Percentiles rank a stretch among this genome's conserved stretches.
These are phyloP conservation scores for Psilanteris sp. DNA, from an alignment of 1,140 invertebrate species.

Conservation along the genomic window DNA sequence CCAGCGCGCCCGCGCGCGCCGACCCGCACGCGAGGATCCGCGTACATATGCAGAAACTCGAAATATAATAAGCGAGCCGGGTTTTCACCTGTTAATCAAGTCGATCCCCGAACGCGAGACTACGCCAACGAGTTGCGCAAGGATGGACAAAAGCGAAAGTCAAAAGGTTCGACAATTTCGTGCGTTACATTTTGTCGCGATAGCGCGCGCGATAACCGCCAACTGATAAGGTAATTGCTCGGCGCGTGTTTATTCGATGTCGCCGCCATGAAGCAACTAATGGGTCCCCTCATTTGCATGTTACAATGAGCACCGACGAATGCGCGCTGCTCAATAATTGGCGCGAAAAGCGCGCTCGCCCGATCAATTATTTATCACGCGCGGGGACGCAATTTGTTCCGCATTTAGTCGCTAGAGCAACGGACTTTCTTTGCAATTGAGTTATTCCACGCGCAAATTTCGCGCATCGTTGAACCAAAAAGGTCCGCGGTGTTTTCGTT, in stretches of 20 bases:
- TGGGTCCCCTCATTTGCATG: constrained; percentile 9
- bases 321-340: background rate
- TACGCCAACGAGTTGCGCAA: background rate
- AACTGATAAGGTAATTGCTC: constrained; percentile 20
- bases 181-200: background rate
- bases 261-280: constrained; percentile 1
- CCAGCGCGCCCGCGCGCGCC: too few relatives aligned
- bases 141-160: constrained; percentile 23
- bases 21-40: too few relatives aligned
- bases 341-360: background rate
- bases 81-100: too few relatives aligned
- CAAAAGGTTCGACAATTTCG: constrained; percentile 12
- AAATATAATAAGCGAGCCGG: too few relatives aligned
- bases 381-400: constrained; percentile 8
- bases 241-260: constrained; percentile 1
- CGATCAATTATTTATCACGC: background rate
- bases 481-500: too few relatives aligned
- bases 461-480: constrained; percentile 10
- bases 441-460: constrained; percentile 15
- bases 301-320: background rate
- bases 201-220: constrained; percentile 7
- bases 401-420: background rate
- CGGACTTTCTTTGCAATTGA: constrained; percentile 9
- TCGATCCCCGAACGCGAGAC: background rate
- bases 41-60: too few relatives aligned